Base-by-base conservation (phyloP, 2,113 vertebrate genomes). In the Psilopogon haemacephalus region DNA sequence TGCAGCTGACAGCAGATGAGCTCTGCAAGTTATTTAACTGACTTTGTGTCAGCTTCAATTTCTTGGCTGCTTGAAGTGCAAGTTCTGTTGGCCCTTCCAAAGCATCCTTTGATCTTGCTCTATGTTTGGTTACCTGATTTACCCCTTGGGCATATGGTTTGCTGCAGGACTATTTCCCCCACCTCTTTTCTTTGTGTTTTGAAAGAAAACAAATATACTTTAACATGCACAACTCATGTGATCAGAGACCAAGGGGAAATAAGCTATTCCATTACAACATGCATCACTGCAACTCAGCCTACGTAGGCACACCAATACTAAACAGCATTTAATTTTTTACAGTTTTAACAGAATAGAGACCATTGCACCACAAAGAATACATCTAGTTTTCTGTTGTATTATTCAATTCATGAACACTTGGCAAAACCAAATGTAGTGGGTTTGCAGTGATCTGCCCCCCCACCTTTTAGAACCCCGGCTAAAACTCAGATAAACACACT, bases 11-110 rank as follows among this genome's bases (percentile, higher is more conserved):
- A 90, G 67, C 15, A 48, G 85, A 94, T 80, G 89, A 92, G 87
- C 56, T 77, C 83, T 95, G 84, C 91, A 92, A 94, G 97, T 96
- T 95, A 93, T 95, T 96, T 97, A 96, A 96, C 94, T 96, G 95
- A 94, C 89, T 92, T 94, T 65, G 62, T 95, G 97, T 97, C 97
- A 97, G 95, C 94, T 96, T 96, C 96, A 95, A 97, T 98, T 97
- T 96, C 90, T 94, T 79, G 74, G 78, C 76, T 96, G 48, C 82
- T 76, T 56, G 60, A 68, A 96, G 82, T 40, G 48, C 95, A 95
- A 78, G 80, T 94, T 93, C 62, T 95, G 71, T 44, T 94, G 83
- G 94, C 91, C 89, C 72, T 93, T 84, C 77, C 73, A 88, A 97
- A 79, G 73, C 84, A 86, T 95, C 77, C 52, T 95, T 97, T 97